Evolutionary conservation across 2,888 invertebrate species (phyloP).

Genomic region (Rhingia rostrata): DNA sequence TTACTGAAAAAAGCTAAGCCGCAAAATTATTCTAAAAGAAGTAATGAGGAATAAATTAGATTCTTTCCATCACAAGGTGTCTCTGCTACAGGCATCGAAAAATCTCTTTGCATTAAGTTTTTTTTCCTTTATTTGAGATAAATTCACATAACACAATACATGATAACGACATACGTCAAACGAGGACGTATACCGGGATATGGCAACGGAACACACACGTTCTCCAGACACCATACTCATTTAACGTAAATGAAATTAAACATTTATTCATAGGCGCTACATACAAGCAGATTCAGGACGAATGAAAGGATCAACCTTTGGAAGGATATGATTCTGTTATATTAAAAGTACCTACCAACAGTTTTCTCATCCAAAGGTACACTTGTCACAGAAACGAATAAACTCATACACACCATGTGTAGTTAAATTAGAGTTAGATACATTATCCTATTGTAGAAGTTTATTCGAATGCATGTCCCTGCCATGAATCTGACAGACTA

Average conservation of each 20-base stretch:
- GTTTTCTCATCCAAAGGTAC: conserved; percentile 1
- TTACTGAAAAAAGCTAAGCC: conserved; percentile 44
- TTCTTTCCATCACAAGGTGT: conserved; percentile 44
- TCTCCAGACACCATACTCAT: conserved; percentile 47
- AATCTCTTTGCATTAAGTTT: conserved; percentile 67
- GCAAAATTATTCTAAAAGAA: conserved; percentile 68
- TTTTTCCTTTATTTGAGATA: conserved; percentile 34
- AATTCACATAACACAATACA: conserved; percentile 55
- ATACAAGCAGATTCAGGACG: conserved; percentile 43
- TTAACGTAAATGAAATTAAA: conserved; percentile 1
- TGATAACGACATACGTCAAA: conserved; percentile 25
- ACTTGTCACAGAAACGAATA: conserved; percentile 14
- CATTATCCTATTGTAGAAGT: conserved; percentile 43
- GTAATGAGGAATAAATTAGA: conserved; percentile 74
- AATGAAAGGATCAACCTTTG: conserved; percentile 71
- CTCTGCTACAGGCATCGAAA: conserved; percentile 48
- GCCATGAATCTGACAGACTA: conserved; percentile 43
- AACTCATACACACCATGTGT: not conserved
- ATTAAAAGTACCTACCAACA: conserved; percentile 43
- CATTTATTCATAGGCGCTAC: not conserved
- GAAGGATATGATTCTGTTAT: conserved; percentile 57
- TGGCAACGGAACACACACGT: conserved; percentile 28
- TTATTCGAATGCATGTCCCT: conserved; percentile 56
- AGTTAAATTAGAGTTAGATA: conserved; percentile 55
- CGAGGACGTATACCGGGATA: conserved; percentile 12